Evolutionary conservation across 2,113 vertebrate species (phyloP).

Genomic region (Tetrax tetrax): DNA sequence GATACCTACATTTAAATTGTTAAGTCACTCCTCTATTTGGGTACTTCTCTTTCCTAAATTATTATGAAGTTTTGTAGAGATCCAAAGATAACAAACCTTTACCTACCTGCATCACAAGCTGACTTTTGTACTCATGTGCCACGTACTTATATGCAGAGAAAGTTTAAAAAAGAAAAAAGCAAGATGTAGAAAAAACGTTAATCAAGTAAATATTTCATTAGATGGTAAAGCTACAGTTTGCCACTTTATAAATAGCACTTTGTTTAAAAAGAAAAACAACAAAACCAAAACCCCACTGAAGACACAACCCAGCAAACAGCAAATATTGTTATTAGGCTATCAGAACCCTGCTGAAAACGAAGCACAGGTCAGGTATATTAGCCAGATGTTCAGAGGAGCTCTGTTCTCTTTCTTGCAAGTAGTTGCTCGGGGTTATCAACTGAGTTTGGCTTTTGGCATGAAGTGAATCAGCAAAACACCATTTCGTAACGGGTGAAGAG

Average conservation of each 20-base stretch:
- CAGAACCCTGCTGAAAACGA: not conserved
- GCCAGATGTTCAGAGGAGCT: not conserved
- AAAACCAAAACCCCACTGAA: not conserved
- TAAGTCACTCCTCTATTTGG: slow-evolving; percentile 20
- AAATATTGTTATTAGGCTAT: not conserved
- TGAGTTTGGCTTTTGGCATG: not conserved
- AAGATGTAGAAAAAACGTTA: not conserved
- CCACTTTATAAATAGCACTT: not conserved
- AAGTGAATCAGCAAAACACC: not conserved
- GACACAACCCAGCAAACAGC: not conserved
- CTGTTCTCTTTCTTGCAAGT: not conserved
- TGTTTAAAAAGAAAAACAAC: not conserved
- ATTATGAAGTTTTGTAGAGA: not conserved
- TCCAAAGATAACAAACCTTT: not conserved
- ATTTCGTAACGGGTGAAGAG: not conserved
- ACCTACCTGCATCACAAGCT: not conserved
- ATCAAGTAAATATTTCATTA: not conserved
- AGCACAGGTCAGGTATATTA: not conserved
- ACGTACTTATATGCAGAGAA: not conserved
- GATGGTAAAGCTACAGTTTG: not conserved
- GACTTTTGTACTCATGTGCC: not conserved
- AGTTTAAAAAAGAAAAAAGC: not conserved
- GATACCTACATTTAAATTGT: not conserved
- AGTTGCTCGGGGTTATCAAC: not conserved
- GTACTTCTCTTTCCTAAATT: slow-evolving; percentile 54